These are phyloP conservation scores for Centropyge bicolor DNA, from an alignment of 2,797 vertebrate species.

Conservation along the genomic window DNA sequence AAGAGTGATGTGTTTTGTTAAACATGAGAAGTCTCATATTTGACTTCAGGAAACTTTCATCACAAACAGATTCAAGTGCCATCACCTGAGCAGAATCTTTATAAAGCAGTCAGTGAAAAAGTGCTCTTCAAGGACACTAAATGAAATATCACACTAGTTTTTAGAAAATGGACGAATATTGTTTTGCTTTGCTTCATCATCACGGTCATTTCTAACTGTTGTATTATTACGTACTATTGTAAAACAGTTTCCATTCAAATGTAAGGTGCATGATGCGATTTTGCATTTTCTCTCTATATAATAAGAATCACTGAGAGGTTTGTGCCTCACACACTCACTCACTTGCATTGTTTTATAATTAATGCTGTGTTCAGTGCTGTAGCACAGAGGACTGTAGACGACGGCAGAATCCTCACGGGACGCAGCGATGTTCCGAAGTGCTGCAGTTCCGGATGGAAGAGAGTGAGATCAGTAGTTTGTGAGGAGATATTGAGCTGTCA, in stretches of 20 bases:
- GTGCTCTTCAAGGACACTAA: not conserved
- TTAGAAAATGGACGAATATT: not conserved
- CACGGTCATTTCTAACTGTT: not conserved
- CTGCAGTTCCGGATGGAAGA: not conserved
- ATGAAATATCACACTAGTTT: not conserved
- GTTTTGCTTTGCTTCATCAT: not conserved
- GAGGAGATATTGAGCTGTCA: slow-evolving; percentile 8
- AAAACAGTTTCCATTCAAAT: not conserved
- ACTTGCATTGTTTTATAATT: slow-evolving; percentile 30
- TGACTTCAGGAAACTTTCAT: slow-evolving; percentile 1
- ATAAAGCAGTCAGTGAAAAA: not conserved
- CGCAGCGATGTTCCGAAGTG: slow-evolving; percentile 9
- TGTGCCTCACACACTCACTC: not conserved
- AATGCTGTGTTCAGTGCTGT: slow-evolving; percentile 22
- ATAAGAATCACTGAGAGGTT: not conserved
- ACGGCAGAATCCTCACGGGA: slow-evolving; percentile 24
- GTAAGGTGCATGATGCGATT: not conserved
- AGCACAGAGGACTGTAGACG: slow-evolving; percentile 12
- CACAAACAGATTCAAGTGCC: not conserved
- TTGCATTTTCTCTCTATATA: not conserved
- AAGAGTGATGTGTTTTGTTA: not conserved
- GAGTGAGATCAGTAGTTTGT: not conserved
- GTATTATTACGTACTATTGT: not conserved
- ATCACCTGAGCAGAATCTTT: not conserved
- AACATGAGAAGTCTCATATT: not conserved